These are phyloP conservation scores for Bubo scandiacus DNA, from an alignment of 2,113 vertebrate genomes.

Conservation along the genomic window DNA sequence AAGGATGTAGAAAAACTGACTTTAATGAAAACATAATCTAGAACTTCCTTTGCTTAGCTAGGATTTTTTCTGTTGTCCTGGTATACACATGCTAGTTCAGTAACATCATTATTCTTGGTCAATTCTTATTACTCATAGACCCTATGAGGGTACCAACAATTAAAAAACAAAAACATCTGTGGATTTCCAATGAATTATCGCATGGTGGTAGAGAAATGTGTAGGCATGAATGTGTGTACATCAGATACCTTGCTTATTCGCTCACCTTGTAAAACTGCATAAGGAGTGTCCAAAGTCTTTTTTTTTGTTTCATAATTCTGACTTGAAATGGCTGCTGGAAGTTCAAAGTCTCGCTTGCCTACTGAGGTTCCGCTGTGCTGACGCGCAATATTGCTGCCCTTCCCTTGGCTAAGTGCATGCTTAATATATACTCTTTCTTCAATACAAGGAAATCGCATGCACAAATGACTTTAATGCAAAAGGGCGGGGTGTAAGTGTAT, in stretches of 20 bases:
- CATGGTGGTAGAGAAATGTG: neutral
- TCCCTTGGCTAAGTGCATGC: neutral
- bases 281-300: neutral
- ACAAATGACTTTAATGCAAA: neutral
- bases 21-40: neutral
- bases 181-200: neutral
- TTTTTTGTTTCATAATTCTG: neutral
- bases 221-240: neutral
- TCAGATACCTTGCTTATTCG: rapidly evolving
- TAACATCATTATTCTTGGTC: neutral
- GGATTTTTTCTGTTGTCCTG: neutral
- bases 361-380: neutral
- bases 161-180: neutral
- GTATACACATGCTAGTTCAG: neutral
- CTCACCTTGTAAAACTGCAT: neutral
- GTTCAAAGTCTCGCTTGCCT: neutral
- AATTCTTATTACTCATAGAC: neutral
- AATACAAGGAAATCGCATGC: neutral
- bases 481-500: neutral
- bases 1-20: neutral
- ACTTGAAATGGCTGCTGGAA: neutral
- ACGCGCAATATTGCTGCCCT: neutral
- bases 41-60: neutral
- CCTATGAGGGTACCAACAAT: neutral
- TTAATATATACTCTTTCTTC: neutral